Conservation (phyloP, 2,888 invertebrate species). For the Salticus scenicus region DNA sequence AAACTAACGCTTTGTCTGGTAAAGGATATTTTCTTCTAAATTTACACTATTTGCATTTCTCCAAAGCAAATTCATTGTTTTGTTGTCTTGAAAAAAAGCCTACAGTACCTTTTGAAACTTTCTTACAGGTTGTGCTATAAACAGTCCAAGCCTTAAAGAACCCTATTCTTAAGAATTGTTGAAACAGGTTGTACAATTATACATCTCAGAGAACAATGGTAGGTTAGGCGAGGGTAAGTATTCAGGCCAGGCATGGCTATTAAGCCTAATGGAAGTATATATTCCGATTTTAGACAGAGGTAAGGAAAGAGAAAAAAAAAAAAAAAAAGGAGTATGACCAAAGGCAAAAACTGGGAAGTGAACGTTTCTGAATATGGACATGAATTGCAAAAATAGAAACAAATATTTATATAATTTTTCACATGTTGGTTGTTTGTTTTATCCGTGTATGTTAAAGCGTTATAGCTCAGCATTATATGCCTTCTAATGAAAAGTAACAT, state of each 20-base stretch:
- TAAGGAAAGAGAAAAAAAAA: neutral
- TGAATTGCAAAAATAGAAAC: neutral
- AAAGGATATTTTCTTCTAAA: too few species aligned
- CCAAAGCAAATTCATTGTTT: too few species aligned
- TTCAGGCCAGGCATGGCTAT: slow-evolving; percentile 57
- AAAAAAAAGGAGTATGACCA: neutral
- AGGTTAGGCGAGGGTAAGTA: slow-evolving; percentile 57
- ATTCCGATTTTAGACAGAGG: slow-evolving; percentile 19
- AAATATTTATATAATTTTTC: too few species aligned
- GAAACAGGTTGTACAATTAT: slow-evolving; percentile 50
- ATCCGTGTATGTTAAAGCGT: too few species aligned
- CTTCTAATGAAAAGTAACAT: too few species aligned
- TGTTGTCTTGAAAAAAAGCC: neutral
- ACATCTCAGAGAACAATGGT: slow-evolving; percentile 51
- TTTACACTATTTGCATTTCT: too few species aligned
- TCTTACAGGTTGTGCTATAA: neutral
- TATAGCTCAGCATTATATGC: too few species aligned
- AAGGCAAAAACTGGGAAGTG: neutral
- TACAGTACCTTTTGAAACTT: neutral
- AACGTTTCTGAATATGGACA: neutral
- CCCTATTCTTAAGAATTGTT: neutral
- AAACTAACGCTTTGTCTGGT: too few species aligned
- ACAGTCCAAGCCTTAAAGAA: neutral
- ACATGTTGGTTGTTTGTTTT: too few species aligned
- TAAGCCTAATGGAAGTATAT: slow-evolving; percentile 58